A percentile compares a stretch with the other conserved stretches of the same genome.
Conservation (phyloP, 2,888 invertebrate species). For the Flabesymbios commensalis region DNA sequence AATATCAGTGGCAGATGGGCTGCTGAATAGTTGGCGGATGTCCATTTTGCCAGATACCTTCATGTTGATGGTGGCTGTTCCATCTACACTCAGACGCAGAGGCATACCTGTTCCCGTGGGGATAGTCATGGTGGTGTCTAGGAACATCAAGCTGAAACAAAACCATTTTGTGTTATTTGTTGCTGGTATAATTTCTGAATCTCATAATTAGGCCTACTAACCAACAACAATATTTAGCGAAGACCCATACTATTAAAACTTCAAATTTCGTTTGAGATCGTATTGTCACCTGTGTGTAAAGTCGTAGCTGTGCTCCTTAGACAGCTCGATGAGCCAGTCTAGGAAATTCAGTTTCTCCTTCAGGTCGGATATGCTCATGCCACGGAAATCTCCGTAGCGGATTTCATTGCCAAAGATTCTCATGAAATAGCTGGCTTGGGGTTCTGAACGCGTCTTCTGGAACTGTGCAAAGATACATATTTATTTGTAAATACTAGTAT, state of each 20-base stretch:
- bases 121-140: constrained; percentile 85
- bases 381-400: constrained; percentile 60
- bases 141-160: constrained; percentile 73
- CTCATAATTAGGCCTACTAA: no score
- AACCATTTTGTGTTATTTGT: no score
- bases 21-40: constrained; percentile 65
- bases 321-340: constrained; percentile 66
- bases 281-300: constrained; percentile 80
- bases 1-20: constrained; percentile 70
- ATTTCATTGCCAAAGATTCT: constrained; percentile 89
- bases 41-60: constrained; percentile 81
- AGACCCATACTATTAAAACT: no score
- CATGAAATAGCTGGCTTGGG: constrained; percentile 69
- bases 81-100: constrained; percentile 80
- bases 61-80: constrained; percentile 82
- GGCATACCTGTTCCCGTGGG: constrained; percentile 86
- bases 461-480: constrained; percentile 20
- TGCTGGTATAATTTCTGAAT: no score
- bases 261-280: no score
- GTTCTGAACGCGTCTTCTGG: constrained; percentile 11
- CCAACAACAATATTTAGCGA: no score
- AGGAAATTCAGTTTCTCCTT: constrained; percentile 59
- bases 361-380: constrained; percentile 31
- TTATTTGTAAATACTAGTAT: no score
- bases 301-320: constrained; percentile 73